Conservation (phyloP, 1,140 invertebrate genomes). For the Centruroides sculpturatus region DNA sequence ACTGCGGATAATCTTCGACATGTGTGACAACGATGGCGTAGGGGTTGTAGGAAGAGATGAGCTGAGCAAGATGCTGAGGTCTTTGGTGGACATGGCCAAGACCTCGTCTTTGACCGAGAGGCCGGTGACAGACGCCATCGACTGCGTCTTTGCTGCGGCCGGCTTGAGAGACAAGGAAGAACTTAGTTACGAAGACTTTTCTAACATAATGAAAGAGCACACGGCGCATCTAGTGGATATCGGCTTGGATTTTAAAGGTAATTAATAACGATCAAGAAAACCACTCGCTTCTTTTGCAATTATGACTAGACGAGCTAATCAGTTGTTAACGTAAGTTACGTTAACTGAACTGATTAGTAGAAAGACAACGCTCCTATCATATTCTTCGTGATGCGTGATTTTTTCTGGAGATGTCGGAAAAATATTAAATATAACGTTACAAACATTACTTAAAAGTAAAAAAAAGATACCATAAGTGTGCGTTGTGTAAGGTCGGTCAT, state of each 20-base stretch:
- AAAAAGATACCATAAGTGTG: too few species aligned
- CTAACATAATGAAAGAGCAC: conserved; percentile 91
- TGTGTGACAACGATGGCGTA: conserved; percentile 95
- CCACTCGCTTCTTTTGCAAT: too few species aligned
- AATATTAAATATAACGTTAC: too few species aligned
- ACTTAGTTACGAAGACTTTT: conserved; percentile 89
- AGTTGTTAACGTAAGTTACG: too few species aligned
- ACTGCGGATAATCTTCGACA: conserved; percentile 90
- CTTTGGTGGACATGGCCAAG: conserved; percentile 85
- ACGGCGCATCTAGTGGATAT: conserved; percentile 93
- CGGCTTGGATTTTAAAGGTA: conserved; percentile 82
- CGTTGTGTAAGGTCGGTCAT: too few species aligned
- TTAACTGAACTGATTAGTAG: too few species aligned
- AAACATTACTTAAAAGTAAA: too few species aligned
- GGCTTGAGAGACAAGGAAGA: conserved; percentile 81
- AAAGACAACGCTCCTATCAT: too few species aligned
- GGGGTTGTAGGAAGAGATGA: conserved; percentile 91
- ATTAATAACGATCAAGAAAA: too few species aligned
- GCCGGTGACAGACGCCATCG: conserved; percentile 79
- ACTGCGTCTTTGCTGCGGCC: conserved; percentile 85
- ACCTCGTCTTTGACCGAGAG: conserved; percentile 36
- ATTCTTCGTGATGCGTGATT: too few species aligned
- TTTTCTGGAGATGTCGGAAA: too few species aligned
- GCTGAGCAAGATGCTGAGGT: conserved; percentile 82
- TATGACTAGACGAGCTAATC: too few species aligned